Base-by-base conservation (phyloP, 2,888 invertebrate genomes). In the Rhingia campestris region DNA sequence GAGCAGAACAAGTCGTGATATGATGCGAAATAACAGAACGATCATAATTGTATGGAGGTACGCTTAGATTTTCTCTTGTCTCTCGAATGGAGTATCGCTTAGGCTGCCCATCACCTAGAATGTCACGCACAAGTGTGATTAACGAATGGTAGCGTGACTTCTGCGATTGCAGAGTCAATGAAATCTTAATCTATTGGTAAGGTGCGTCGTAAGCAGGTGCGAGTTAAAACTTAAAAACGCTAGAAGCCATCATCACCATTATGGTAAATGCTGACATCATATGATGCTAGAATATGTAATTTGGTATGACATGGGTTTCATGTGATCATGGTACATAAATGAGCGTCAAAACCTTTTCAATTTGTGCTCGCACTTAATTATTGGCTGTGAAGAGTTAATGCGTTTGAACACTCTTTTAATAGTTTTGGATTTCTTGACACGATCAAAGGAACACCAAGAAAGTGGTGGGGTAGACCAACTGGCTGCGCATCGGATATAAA, bases 301-400 rank as follows among this genome's bases (percentile, higher is more conserved):
- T 56, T 14, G 39, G 45, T 5, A 4, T 56, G 32, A 22, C 45
- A 35, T 43, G 56, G 37, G 22, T 67, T 67, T 30, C 39, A 37
- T n/a, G 43, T 66, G 73, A 66, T 66, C 32, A 73, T 33, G 4
- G 12, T 51, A 47, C 53, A 59, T 56, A 73, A 73, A 66, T 73
- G 53, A 66, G 53, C 39, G 58, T 66, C 14, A 73, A 77, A 51
- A 32, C 53, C 53, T 66, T 53, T 73, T 51, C 39, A 79, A 79
- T 79, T 79, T 59, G 53, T 14, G 59, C 35, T 59, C 73, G 73
- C 79, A 79, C 79, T 73, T 54, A 37, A 14, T 61, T 66, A 79
- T 66, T 79, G 45, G 6, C 49, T 53, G 59, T 53, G 45, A 66
- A 72, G 37, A 45, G 14, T 14, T 72, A 58, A 72, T 72, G 39